Base-by-base conservation (phyloP, 2,888 invertebrate species). In the Drosophila imparisetae region DNA sequence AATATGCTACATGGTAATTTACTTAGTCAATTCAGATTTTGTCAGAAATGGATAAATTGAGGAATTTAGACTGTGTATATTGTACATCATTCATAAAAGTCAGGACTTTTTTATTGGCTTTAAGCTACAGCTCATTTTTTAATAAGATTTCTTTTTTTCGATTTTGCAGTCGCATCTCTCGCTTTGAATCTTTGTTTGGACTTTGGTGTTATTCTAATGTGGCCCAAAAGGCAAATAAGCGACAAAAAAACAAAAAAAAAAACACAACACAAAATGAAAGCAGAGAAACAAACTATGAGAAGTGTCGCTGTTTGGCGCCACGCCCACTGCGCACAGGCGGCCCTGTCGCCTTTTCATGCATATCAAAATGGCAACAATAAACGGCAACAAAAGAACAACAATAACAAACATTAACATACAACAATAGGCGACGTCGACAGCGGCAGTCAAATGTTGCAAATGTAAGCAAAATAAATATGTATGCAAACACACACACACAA, bases 301-400 rank as follows among this genome's bases (percentile, higher is more conserved):
- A 59, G 66, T 70, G 61, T 76, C 66, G 53, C 63, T 60, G 48
- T 61, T 38, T 59, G 54, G 27, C 72, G 80, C 67, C 80, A 76
- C 68, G 72, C 80, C 78, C 40, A 67, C 59, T 55, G 66, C 63
- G 40, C 61, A 65, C 61, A 24, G 60, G 72, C 65, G 67, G 52
- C 54, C 50, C 63, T 29, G 54, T 55, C 81, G 78, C 75, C 86
- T 70, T 72, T 84, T 87, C 83, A 85, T 86, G 88, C 89, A 86
- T 86, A 89, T 86, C 85, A 86, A 78, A 89, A 87, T 80, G 88
- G 85, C 87, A 87, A 89, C 85, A 86, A 86, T 86, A 89, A 86
- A 82, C 74, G 85, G 67, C 82, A 86, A 85, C 88, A 90, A 90
- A 86, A 86, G 86, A 81, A 86, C 83, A 90, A 88, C 87, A 86